A percentile compares a stretch with the other conserved stretches of the same genome.
These are phyloP conservation scores for Lytechinus pictus DNA, from an alignment of 35 echinoderm and acorn worm species.

Conservation along the genomic window DNA sequence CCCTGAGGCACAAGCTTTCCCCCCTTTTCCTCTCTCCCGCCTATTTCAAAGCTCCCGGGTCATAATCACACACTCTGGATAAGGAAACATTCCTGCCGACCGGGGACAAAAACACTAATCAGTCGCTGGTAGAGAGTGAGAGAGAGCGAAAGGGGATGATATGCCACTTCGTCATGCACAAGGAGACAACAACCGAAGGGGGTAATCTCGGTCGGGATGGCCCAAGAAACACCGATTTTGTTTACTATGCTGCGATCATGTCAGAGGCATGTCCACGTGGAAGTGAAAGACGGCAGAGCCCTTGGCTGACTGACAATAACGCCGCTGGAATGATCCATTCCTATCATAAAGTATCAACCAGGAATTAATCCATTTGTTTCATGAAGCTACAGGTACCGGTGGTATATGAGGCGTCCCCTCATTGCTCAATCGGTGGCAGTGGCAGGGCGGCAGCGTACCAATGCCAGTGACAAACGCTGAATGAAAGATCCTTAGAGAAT, in stretches of 20 bases:
- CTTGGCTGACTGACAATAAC: background rate
- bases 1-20: background rate
- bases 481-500: background rate
- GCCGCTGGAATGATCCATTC: background rate
- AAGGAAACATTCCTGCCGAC: background rate
- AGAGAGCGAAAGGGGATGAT: background rate
- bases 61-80: background rate
- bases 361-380: conserved; percentile 12
- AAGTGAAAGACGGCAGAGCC: background rate
- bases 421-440: background rate
- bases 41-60: background rate
- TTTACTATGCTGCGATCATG: background rate
- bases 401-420: conserved; percentile 2
- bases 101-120: background rate
- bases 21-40: background rate
- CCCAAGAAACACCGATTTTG: background rate
- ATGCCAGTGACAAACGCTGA: background rate
- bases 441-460: background rate
- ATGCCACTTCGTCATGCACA: background rate
- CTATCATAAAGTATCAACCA: background rate
- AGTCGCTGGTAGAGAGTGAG: background rate
- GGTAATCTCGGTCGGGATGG: background rate
- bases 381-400: background rate
- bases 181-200: background rate
- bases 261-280: background rate